These are phyloP conservation scores for Cyclopterus lumpus DNA, from an alignment of 2,797 vertebrate genomes.

Conservation along the genomic window DNA sequence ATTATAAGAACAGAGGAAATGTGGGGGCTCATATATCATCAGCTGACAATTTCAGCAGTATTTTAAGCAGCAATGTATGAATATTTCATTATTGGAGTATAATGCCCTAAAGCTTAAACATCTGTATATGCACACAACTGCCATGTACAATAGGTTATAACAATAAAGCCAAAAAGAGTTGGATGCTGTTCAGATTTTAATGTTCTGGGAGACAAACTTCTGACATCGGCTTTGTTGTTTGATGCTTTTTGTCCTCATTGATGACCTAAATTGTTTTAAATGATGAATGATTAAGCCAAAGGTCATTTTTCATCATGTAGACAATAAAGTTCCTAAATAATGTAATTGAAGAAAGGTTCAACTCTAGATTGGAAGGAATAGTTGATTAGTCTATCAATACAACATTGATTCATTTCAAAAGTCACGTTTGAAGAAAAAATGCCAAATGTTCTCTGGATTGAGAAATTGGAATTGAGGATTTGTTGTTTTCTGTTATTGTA, in stretches of 20 bases:
- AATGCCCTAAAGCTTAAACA: slow-evolving; percentile 7
- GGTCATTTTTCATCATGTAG: not conserved
- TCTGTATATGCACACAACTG: not conserved
- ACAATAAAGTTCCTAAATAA: not conserved
- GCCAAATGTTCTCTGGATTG: not conserved
- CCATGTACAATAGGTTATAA: not conserved
- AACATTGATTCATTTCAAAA: not conserved
- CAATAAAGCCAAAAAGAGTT: not conserved
- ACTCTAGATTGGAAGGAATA: not conserved
- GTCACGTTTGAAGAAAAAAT: not conserved
- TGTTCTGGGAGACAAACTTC: not conserved
- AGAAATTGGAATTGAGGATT: not conserved
- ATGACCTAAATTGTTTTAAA: not conserved
- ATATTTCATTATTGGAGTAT: slow-evolving; percentile 33
- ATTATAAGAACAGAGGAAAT: slow-evolving; percentile 19
- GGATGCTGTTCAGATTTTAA: not conserved
- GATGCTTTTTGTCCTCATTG: not conserved
- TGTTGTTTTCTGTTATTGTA: not conserved
- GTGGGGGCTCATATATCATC: slow-evolving; percentile 2
- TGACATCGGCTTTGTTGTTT: not conserved
- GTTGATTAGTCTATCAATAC: not conserved
- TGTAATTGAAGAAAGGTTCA: not conserved
- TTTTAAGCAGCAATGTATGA: slow-evolving; percentile 32
- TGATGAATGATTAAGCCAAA: not conserved
- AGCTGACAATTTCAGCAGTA: slow-evolving; percentile 19